Base-by-base conservation (phyloP, 2,888 invertebrate genomes). In the Masnerella sp. region DNA sequence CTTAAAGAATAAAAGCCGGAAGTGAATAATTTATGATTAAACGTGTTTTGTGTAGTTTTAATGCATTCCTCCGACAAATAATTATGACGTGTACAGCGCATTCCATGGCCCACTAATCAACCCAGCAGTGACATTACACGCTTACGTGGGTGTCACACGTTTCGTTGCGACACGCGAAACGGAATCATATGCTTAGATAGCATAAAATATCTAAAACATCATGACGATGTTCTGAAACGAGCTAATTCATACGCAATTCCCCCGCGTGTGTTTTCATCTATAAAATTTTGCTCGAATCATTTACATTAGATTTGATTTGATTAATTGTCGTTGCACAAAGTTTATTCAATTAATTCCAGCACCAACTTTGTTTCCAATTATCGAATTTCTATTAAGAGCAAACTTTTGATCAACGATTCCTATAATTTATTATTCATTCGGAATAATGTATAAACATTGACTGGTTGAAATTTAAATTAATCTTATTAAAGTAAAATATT, bases 81-180 rank as follows among this genome's bases (percentile, higher is more conserved):
- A 71, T 64, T 71, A 64, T 71, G 71, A 71, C 71, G 58, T 25
- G 58, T 58, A 71, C 70, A 64, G 43, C 71, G 58, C 64, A 64
- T 58, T 64, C 64, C 71, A 47, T 59, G 52, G 71, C 59, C 64
- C 64, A 69, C 69, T 54, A 69, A 74, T 74, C 62, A 74, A 54
- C 58, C 15, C 43, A 68, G 40, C 64, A 52, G 58, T 68, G 74
- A 74, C 74, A 74, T 62, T 69, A 74, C 64, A 69, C 30, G 62
- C 64, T 69, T 52, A 52, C 74, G 74, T 74, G 68, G 68, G 68
- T 52, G 64, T 51, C 52, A 14, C 56, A 38, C 45, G 43, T 64
- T 68, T 74, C 62, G 59, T 73, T 67, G 45, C 68, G 20, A 67
- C 61, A 67, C 32, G 67, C 40, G 67, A 73, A 68, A 68, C 56